phyloP scores from a whole-genome alignment of 2,113 vertebrate species.

The Arothron firmamentum region DNA sequence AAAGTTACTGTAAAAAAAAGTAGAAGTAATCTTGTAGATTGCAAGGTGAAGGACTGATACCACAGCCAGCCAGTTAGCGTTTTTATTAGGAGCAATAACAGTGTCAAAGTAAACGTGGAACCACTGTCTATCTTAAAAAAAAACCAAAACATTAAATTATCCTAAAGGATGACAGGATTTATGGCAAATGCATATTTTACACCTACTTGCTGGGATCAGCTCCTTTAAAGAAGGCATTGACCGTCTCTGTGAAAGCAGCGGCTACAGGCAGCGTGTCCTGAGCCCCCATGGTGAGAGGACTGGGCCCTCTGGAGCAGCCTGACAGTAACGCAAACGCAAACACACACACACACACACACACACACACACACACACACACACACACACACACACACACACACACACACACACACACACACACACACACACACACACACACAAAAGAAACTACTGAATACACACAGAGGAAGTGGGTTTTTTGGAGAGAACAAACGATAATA shows the following conservation, averaged over 20 bases:
- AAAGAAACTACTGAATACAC: not conserved
- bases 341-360: slow-evolving; percentile 2
- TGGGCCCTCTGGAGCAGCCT: slow-evolving; percentile 96
- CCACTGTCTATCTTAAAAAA: not conserved
- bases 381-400: slow-evolving; percentile 8
- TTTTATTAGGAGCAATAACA: not conserved
- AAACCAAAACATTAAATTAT: no score
- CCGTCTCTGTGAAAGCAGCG: slow-evolving; percentile 96
- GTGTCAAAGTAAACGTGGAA: not conserved
- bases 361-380: slow-evolving; percentile 11
- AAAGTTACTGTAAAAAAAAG: not conserved
- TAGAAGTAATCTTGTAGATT: not conserved
- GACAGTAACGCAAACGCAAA: slow-evolving; percentile 50
- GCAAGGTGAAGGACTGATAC: no score
- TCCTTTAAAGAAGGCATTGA: slow-evolving; percentile 97
- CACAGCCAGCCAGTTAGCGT: no score
- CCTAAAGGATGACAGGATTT: not conserved
- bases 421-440: slow-evolving; percentile 8
- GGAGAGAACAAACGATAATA: no score
- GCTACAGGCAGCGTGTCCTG: slow-evolving; percentile 98
- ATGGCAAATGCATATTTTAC: not conserved
- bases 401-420: slow-evolving; percentile 40
- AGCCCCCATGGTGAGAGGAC: slow-evolving; percentile 96
- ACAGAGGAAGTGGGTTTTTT: not conserved
- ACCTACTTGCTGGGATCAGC: slow-evolving; percentile 96